phyloP scores from a whole-genome alignment of 2,888 invertebrate genomes.

The Lasioglossum villosulum region DNA sequence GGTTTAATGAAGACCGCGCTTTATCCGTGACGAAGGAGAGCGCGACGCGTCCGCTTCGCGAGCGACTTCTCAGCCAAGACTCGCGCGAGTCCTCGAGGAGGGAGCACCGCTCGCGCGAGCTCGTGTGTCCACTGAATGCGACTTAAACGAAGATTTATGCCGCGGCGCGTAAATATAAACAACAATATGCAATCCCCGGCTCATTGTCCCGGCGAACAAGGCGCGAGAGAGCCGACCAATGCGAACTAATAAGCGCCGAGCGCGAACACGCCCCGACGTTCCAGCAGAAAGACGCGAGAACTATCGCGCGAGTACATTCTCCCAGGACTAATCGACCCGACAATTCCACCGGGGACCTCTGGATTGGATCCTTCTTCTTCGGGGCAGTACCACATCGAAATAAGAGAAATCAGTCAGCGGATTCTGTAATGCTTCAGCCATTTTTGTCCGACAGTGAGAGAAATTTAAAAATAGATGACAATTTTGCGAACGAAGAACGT shows the following conservation, averaged over 20 bases:
- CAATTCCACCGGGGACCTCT: neutral
- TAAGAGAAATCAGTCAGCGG: neutral
- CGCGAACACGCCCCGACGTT: constrained; percentile 46
- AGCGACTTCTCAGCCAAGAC: constrained; percentile 19
- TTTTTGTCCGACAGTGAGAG: too few relatives aligned
- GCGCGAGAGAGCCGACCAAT: constrained; percentile 73
- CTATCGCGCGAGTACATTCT: neutral
- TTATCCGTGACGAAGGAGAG: constrained; percentile 80
- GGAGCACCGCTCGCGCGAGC: constrained; percentile 27
- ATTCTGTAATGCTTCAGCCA: too few relatives aligned
- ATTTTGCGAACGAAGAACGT: too few relatives aligned
- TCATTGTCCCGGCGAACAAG: constrained; percentile 78
- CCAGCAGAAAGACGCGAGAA: constrained; percentile 10
- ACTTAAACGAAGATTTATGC: constrained; percentile 84
- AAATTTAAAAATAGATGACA: too few relatives aligned
- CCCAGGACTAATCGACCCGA: constrained; percentile 43
- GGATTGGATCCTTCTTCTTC: neutral
- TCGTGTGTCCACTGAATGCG: constrained; percentile 77
- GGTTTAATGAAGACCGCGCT: constrained; percentile 83
- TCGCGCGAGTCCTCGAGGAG: neutral
- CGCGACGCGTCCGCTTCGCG: constrained; percentile 23
- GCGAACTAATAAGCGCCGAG: constrained; percentile 77
- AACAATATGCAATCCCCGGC: constrained; percentile 83
- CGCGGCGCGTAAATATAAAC: constrained; percentile 82
- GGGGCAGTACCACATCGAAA: neutral